These are phyloP conservation scores for Acanthisitta chloris DNA, from an alignment of 2,113 vertebrate species.

Conservation along the genomic window DNA sequence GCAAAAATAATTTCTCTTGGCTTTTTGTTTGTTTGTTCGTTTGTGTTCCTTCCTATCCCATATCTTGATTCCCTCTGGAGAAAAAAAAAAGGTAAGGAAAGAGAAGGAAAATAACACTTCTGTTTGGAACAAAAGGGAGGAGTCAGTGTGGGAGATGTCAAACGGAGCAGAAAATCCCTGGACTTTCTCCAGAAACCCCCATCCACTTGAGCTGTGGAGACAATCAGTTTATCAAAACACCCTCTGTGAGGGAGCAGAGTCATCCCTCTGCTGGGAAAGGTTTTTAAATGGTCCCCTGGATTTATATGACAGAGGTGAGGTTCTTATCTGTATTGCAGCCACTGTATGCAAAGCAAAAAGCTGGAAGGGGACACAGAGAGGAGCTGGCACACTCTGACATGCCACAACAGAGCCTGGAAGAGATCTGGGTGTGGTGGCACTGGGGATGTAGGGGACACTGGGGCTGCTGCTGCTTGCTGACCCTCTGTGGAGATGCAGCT, in stretches of 20 bases:
- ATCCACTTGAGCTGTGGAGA: slow-evolving; percentile 52
- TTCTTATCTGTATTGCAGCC: background rate
- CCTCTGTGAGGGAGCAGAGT: background rate
- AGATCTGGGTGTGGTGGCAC: background rate
- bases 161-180: slow-evolving; percentile 22
- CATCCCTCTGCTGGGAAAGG: fast-evolving
- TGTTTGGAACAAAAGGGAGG: slow-evolving; percentile 3
- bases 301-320: background rate
- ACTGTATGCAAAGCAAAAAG: background rate
- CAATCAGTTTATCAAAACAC: slow-evolving; percentile 51
- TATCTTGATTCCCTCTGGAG: background rate
- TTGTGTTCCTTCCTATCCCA: background rate
- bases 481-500: background rate
- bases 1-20: background rate
- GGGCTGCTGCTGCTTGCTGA: background rate
- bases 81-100: background rate
- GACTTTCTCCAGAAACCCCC: slow-evolving; percentile 55
- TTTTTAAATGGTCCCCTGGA: background rate
- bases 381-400: background rate
- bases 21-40: slow-evolving; percentile 22
- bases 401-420: background rate
- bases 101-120: background rate
- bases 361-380: background rate
- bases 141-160: slow-evolving; percentile 48
- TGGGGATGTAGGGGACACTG: background rate